phyloP scores from a whole-genome alignment of 2,797 vertebrate genomes.

The Sylvia borin region DNA sequence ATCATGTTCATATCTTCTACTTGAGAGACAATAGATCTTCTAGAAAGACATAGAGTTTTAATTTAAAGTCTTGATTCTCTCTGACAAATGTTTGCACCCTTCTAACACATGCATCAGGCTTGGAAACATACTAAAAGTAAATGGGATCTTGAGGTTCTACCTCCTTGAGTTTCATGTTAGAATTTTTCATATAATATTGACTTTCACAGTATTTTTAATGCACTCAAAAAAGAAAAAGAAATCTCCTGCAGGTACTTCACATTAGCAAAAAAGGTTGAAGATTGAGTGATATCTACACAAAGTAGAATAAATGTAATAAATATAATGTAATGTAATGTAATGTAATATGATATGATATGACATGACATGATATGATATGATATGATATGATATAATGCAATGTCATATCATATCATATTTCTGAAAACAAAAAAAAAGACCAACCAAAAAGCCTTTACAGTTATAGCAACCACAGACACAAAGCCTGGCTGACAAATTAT shows the following conservation, averaged over 20 bases:
- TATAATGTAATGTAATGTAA: background rate
- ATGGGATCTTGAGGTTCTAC: background rate
- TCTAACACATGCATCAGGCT: background rate
- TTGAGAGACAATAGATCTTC: background rate
- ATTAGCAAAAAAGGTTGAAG: background rate
- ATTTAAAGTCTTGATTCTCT: slow-evolving; percentile 14
- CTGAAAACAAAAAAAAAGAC: background rate
- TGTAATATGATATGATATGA: no score
- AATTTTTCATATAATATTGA: background rate
- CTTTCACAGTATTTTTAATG: background rate
- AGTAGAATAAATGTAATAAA: background rate
- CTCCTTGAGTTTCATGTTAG: background rate
- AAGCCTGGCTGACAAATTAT: background rate
- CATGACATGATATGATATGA: no score
- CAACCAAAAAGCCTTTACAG: background rate
- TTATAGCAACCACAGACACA: background rate
- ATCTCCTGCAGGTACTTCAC: background rate
- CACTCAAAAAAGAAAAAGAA: background rate
- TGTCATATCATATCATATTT: background rate
- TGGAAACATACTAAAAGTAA: background rate
- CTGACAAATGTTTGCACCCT: background rate
- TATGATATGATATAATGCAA: no score
- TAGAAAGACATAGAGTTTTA: background rate
- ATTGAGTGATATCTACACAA: background rate
- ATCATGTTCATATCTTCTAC: background rate